Conservation (phyloP, 1,140 invertebrate species). For the Zaprionus gabonicus region DNA sequence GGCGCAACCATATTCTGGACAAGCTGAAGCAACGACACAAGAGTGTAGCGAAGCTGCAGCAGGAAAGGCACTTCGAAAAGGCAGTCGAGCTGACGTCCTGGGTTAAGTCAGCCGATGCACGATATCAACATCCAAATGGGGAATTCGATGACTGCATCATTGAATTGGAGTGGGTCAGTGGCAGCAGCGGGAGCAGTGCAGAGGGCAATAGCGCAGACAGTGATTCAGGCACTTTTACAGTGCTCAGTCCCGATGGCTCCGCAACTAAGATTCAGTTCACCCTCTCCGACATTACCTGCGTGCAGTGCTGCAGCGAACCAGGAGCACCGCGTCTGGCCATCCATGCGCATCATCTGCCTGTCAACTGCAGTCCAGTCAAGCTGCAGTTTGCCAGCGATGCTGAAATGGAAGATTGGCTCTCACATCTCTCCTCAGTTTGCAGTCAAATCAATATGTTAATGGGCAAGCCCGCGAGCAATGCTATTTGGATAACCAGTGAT, state of each 20-base stretch:
- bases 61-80: constrained; percentile 87
- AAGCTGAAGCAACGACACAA: constrained; percentile 87
- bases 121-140: constrained; percentile 87
- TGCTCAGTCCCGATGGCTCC: constrained; percentile 90
- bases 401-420: constrained; percentile 94
- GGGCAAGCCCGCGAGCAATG: constrained; percentile 88
- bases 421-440: constrained; percentile 89
- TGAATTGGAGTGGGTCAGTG: constrained; percentile 91
- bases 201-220: constrained; percentile 63
- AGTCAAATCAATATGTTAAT: constrained; percentile 89
- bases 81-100: constrained; percentile 93
- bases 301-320: constrained; percentile 91
- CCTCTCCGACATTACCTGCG: constrained; percentile 89
- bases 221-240: constrained; percentile 90
- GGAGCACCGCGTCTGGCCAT: constrained; percentile 90
- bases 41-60: constrained; percentile 84
- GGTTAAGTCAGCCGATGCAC: constrained; percentile 91
- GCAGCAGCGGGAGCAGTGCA: constrained; percentile 84
- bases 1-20: constrained; percentile 90
- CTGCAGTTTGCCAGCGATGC: constrained; percentile 91
- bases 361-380: constrained; percentile 86
- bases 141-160: constrained; percentile 90
- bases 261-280: constrained; percentile 88
- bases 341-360: constrained; percentile 88
- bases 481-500: constrained; percentile 91